These are phyloP conservation scores for Tuta absoluta DNA, from an alignment of 2,888 invertebrate genomes.

Conservation along the genomic window DNA sequence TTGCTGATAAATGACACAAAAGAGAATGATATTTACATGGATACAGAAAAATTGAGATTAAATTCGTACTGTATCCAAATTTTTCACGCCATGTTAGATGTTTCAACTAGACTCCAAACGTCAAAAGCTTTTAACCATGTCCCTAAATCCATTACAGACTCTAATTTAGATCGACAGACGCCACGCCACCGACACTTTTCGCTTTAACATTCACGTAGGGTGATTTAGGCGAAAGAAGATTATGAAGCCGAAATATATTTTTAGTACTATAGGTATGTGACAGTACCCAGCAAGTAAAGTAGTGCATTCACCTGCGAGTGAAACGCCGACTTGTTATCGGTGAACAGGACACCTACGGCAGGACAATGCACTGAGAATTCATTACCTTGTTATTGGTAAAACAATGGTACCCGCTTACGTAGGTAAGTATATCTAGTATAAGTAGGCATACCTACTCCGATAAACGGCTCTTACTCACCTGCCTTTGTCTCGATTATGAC, in stretches of 20 bases:
- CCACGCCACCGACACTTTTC: background rate
- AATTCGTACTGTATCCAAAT: background rate
- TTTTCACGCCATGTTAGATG: background rate
- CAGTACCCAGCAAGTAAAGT: background rate
- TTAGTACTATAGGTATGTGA: background rate
- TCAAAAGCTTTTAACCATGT: background rate
- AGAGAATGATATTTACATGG: too few relatives aligned
- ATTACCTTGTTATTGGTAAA: conserved; percentile 53
- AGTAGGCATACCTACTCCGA: conserved; percentile 40
- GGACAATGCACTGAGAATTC: conserved; percentile 64
- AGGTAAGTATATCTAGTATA: too few relatives aligned
- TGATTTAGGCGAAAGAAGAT: too few relatives aligned
- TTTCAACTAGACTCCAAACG: background rate
- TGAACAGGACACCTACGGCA: conserved; percentile 46
- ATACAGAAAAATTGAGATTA: background rate
- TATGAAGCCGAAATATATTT: too few relatives aligned
- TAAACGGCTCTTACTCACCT: conserved; percentile 41
- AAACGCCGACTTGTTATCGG: conserved; percentile 45
- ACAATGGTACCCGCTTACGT: conserved; percentile 54
- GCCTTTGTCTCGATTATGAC: conserved; percentile 32
- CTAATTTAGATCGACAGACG: background rate
- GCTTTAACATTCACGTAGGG: background rate
- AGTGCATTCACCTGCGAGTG: conserved; percentile 38
- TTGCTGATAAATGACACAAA: too few relatives aligned
- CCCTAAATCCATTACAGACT: conserved; percentile 3